Evolutionary conservation across 1,140 invertebrate species (phyloP), one percentile per base, ranked within the genome.

Genomic region (Branchinecta lynchi): DNA sequence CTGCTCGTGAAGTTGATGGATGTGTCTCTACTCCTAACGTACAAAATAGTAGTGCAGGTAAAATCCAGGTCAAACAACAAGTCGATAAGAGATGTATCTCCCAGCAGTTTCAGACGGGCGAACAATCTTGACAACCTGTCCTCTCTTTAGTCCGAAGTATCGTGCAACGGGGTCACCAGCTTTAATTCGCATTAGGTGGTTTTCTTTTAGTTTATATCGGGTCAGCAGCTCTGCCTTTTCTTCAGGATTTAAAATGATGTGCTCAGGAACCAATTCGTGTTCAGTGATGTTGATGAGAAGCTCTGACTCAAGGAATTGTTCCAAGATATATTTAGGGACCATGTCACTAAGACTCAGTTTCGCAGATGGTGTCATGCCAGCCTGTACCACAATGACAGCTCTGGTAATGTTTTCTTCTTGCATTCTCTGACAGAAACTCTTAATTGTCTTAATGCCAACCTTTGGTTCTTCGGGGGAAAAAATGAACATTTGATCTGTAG

Each of bases 391-490:
- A 76, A 98, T 93, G 75, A 96, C 93, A 9, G 93, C 93, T 78
- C 96, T 83, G 73, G 95, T 91, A 75, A 99, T 99, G 78, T 97
- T 98, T 80, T 99, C 96, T 79, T 99, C 95, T 77, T 99, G 96
- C 97, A 99, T 99, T 73, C 95, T 83, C 67, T 96, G 93, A 80
- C 95, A 98, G 75, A 98, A 98, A 0, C 94, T 97, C 80, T 98
- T 98, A 43, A 99, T 98, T 0, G 92, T 95, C 82, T 98, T 98
- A 46, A 98, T 98, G 60, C 96, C 95, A 77, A 99, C 96, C 84
- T 99, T 99, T 0, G 92, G 88, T 77, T 99, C 96, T 75, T 99
- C 97, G 0, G 96, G 96, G 76, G 99, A 99, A 77, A 99, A 99
- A 0, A 99, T 96, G 80, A 99, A 99, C 86, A 99, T 90, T 77